Evolutionary conservation across 2,888 invertebrate species (phyloP).

Genomic region (Perithous albicinctus): DNA sequence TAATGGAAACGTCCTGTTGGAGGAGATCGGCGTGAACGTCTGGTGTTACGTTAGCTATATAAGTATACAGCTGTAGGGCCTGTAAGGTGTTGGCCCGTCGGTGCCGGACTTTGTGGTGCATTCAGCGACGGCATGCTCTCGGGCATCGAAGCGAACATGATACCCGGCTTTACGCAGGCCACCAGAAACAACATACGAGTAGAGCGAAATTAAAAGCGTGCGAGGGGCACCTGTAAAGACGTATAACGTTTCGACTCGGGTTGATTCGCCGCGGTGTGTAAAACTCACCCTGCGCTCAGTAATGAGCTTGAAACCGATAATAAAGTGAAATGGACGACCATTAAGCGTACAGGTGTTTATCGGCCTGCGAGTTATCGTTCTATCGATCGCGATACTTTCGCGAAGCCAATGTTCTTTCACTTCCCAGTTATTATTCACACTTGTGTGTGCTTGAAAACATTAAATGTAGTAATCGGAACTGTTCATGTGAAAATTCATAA

Average conservation of each 20-base stretch:
- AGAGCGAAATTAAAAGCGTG: conserved; percentile 28
- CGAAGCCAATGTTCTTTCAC: conserved; percentile 1
- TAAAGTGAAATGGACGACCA: conserved; percentile 72
- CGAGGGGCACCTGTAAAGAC: conserved; percentile 56
- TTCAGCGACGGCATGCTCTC: background rate
- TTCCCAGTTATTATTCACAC: conserved; percentile 11
- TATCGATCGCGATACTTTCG: conserved; percentile 41
- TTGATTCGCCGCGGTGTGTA: conserved; percentile 28
- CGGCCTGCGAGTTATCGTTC: conserved; percentile 46
- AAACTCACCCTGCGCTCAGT: conserved; percentile 54
- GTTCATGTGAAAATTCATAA: background rate
- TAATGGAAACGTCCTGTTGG: conserved; percentile 59
- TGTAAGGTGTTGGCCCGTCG: conserved; percentile 37
- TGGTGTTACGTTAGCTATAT: conserved; percentile 4
- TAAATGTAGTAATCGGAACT: background rate
- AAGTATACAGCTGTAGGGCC: conserved; percentile 21
- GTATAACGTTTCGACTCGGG: conserved; percentile 53
- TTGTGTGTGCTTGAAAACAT: background rate
- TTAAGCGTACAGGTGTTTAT: conserved; percentile 75
- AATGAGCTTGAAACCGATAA: conserved; percentile 69
- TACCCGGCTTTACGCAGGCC: conserved; percentile 32
- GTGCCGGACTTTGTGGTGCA: conserved; percentile 45
- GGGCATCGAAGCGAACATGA: conserved; percentile 37
- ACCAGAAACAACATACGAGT: conserved; percentile 14
- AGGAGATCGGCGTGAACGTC: conserved; percentile 36